Evolutionary conservation across 2,888 invertebrate species (phyloP), one percentile per base, ranked within the genome.

Genomic region (Rhorus exstirpatorius): DNA sequence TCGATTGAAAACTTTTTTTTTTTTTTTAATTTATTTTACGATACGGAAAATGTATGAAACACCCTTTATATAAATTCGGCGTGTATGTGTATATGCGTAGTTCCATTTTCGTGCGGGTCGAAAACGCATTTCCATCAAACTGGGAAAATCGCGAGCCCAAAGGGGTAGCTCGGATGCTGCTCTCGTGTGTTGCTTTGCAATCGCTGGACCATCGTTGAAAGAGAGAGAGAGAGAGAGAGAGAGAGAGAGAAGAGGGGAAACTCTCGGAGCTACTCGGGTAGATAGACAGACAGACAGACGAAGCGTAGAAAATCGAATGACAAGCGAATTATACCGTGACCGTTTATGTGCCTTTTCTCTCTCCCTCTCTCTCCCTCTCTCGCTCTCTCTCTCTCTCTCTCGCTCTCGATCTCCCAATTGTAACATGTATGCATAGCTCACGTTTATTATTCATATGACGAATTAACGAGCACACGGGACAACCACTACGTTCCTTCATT

Each of bases 241-340:
- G 58, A 14, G 31, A 10, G 26, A 26, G 53, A 8, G 51, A 3
- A 21, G 12, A 7, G 19, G 51, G 4, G 51, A 21, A 53, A 21
- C 4, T 53, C 14, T 49, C 46, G 17, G 10, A 51, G 19, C 17
- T 49, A 49, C 12, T 31, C 21, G 38, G 10, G 31, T 35, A 12
- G 67, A 19, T 51, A 51, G 49, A 67, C 51, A 35, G 65, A 31
- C n/a, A 21, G 35, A 53, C 31, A 49, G 74, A 79, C 82, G 83
- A 84, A 87, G 86, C 88, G 86, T 90, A 87, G 87, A 88, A 88
- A 91, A 92, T 91, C 90, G 88, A 91, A 89, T 89, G 90, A 91
- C 90, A 90, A 90, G 89, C 88, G 89, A 90, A 91, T 92, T 89
- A 91, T 86, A 88, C 87, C 89, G 88, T 90, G 88, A 89, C 86